Base-by-base conservation (phyloP, 2,888 invertebrate genomes). In the Trissoscelio sp. region DNA sequence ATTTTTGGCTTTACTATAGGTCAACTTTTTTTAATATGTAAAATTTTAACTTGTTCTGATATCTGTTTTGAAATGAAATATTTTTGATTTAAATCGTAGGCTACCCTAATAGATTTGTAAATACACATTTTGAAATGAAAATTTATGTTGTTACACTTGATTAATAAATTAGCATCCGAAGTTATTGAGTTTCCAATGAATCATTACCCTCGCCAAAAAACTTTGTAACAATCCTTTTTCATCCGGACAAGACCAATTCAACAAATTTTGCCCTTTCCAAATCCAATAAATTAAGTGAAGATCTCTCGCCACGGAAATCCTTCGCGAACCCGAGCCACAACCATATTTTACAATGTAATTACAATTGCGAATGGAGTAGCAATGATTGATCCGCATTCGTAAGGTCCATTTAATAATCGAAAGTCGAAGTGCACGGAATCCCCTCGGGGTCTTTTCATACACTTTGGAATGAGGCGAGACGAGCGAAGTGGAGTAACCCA, bases 331-430 rank as follows among this genome's bases (percentile, higher is more conserved):
- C 20, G 11, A 57, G n/a, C 31, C 34, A 20, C 31, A 46, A 53
- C 39, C 37, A 60, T 72, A 72, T 72, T 72, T 73, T 64, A 42
- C 37, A 37, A 46, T 46, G 51, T 42, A 72, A 62, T 64, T 55
- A 55, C 62, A 64, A 74, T 57, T 12, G 39, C 46, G 48, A 74
- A 53, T 55, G 64, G 34, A 60, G 24, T 73, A 55, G 67, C 34
- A 57, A 72, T 66, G 79, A 79, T 72, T 72, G 72, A 72, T 72
- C 37, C 66, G 48, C 46, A 42, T 57, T 64, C 39, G 64, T n/a
- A 72, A 64, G 58, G 70, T 79, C 58, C 79, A 66, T 79, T 72
- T 72, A 66, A 78, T 70, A 70, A 78, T 78, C 42, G 72, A 39
- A 79, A 72, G 72, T 55, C 53, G 72, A 72, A 79, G 62, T 42